These are phyloP conservation scores for Microcaecilia unicolor DNA, from an alignment of 2,797 vertebrate species.

Conservation along the genomic window DNA sequence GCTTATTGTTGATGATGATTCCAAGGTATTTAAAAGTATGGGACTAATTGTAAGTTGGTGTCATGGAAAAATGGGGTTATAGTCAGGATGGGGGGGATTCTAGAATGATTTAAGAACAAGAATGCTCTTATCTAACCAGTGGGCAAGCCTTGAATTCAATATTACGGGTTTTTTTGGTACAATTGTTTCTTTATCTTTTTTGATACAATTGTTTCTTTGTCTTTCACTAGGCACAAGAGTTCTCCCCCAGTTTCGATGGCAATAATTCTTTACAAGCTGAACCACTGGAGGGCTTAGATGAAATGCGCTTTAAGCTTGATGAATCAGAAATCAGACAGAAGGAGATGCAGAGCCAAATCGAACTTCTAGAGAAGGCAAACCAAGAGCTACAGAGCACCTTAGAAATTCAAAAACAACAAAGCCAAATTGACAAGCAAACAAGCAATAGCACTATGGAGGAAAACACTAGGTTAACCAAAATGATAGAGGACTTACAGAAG, in stretches of 20 bases:
- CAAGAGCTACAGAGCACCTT: constrained; percentile 52
- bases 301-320: constrained; percentile 84
- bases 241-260: constrained; percentile 70
- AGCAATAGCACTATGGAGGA: constrained; percentile 22
- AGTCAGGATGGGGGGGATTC: too few species aligned
- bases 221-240: constrained; percentile 64
- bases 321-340: constrained; percentile 79
- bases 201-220: too few species aligned
- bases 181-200: too few species aligned
- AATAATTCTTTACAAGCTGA: constrained; percentile 61
- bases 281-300: constrained; percentile 62
- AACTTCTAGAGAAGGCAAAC: constrained; percentile 70
- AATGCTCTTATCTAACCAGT: too few species aligned
- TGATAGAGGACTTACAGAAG: constrained; percentile 66
- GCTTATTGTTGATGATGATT: too few species aligned
- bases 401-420: constrained; percentile 30
- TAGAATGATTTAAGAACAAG: too few species aligned
- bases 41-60: too few species aligned
- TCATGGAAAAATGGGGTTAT: too few species aligned
- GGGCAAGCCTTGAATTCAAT: too few species aligned
- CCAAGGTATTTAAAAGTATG: too few species aligned
- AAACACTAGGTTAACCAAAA: constrained; percentile 27
- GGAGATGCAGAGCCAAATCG: constrained; percentile 64
- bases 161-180: too few species aligned
- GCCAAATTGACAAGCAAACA: constrained; percentile 34